Conservation (phyloP, 2,797 vertebrate species). For the Zalophus californianus region DNA sequence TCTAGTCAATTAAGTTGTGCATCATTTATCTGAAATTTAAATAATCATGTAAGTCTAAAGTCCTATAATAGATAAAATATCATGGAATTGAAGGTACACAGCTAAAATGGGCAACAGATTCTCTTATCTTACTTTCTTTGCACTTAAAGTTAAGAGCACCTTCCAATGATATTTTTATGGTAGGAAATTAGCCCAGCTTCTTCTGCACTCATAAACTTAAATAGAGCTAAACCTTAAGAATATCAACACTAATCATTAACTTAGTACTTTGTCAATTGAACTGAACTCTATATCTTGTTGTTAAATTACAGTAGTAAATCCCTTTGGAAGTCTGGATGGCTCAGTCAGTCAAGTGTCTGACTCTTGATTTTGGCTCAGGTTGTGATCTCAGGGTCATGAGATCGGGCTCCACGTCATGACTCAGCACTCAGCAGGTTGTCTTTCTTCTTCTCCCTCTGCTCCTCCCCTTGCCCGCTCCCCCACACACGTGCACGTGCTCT, state of each 20-base stretch:
- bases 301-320: conserved; percentile 4
- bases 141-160: background rate
- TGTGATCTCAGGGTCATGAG: background rate
- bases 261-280: conserved; percentile 12
- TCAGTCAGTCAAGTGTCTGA: background rate
- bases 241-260: conserved; percentile 51
- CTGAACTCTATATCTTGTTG: conserved; percentile 8
- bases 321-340: background rate
- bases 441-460: background rate
- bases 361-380: background rate
- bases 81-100: background rate
- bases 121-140: conserved; percentile 5
- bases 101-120: background rate
- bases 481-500: too few relatives aligned
- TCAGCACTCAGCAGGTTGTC: background rate
- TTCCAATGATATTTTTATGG: background rate
- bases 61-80: background rate
- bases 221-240: conserved; percentile 30
- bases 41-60: conserved; percentile 14
- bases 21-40: conserved; percentile 5
- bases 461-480: too few relatives aligned
- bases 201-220: conserved; percentile 29
- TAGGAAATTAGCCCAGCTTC: background rate
- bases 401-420: background rate
- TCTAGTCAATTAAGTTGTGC: background rate